These are phyloP conservation scores for Formica selysi DNA, from an alignment of 1,140 invertebrate species.

Conservation along the genomic window DNA sequence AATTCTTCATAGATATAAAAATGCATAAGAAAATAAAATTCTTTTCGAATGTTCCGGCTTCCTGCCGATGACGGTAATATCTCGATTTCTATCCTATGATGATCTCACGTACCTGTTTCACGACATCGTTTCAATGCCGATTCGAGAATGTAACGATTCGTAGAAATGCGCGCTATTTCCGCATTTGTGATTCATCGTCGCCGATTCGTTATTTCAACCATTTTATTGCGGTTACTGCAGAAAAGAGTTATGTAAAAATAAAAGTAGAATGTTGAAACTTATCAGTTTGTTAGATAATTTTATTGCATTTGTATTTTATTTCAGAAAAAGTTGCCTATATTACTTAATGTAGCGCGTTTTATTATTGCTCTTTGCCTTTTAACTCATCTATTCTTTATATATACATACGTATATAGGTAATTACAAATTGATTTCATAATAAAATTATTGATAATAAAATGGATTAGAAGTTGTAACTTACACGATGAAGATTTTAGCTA, in stretches of 20 bases:
- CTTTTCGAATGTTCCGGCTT: constrained; percentile 49
- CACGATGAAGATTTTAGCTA: neutral
- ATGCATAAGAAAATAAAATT: constrained; percentile 51
- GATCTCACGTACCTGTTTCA: constrained; percentile 58
- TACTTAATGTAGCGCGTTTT: neutral
- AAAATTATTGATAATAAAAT: neutral
- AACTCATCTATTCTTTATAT: neutral
- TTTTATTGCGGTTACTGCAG: neutral
- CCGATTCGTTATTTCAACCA: neutral
- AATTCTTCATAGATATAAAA: constrained; percentile 10
- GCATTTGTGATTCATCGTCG: constrained; percentile 34
- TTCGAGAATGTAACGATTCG: constrained; percentile 29
- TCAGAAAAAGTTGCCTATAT: neutral
- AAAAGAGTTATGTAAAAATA: neutral
- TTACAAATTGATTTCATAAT: neutral
- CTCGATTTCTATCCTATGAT: neutral
- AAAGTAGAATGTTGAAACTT: neutral
- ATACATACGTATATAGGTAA: neutral
- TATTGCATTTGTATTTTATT: neutral
- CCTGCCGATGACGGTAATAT: constrained; percentile 14
- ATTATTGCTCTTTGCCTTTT: neutral
- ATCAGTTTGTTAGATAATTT: constrained; percentile 14
- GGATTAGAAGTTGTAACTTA: neutral
- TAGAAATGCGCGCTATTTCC: constrained; percentile 3
- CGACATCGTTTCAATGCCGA: constrained; percentile 57